A percentile compares a stretch with the other conserved stretches of the same genome.
Evolutionary conservation across 2,113 vertebrate genomes (phyloP).

Genomic region (Acrocephalus kingi): DNA sequence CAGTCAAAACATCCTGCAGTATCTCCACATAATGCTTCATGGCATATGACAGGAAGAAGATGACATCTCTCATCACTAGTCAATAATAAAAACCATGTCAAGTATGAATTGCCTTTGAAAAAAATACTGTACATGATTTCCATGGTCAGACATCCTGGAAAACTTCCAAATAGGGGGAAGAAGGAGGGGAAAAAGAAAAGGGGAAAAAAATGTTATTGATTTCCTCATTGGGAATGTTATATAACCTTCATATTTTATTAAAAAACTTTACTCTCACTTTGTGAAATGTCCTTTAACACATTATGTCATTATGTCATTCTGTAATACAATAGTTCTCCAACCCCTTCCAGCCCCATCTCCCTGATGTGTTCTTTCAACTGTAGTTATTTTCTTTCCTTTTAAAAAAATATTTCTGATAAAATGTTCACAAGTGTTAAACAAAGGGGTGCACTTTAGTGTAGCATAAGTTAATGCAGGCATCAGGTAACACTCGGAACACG

Average conservation of each 20-base stretch:
- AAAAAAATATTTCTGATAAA: slow-evolving; percentile 41
- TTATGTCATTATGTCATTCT: slow-evolving; percentile 30
- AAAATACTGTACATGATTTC: slow-evolving; percentile 13
- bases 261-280: slow-evolving; percentile 42
- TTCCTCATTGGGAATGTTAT: slow-evolving; percentile 30
- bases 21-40: slow-evolving; percentile 48
- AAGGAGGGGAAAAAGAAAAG: background rate
- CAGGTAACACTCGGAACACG: background rate
- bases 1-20: slow-evolving; percentile 43
- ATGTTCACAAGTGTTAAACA: slow-evolving; percentile 49
- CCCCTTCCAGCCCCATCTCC: slow-evolving; percentile 42
- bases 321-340: background rate
- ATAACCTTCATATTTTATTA: slow-evolving; percentile 60
- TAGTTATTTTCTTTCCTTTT: slow-evolving; percentile 33
- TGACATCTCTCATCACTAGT: slow-evolving; percentile 61
- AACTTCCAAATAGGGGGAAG: background rate
- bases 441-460: background rate
- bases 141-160: slow-evolving; percentile 22
- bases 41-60: slow-evolving; percentile 65
- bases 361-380: slow-evolving; percentile 3
- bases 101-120: slow-evolving; percentile 52
- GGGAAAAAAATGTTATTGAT: background rate
- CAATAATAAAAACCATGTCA: slow-evolving; percentile 66
- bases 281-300: background rate
- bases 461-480: background rate